Evolutionary conservation across 2,113 vertebrate genomes (phyloP), one percentile per base, ranked within the genome.

Genomic region (Misgurnus mizolepis): DNA sequence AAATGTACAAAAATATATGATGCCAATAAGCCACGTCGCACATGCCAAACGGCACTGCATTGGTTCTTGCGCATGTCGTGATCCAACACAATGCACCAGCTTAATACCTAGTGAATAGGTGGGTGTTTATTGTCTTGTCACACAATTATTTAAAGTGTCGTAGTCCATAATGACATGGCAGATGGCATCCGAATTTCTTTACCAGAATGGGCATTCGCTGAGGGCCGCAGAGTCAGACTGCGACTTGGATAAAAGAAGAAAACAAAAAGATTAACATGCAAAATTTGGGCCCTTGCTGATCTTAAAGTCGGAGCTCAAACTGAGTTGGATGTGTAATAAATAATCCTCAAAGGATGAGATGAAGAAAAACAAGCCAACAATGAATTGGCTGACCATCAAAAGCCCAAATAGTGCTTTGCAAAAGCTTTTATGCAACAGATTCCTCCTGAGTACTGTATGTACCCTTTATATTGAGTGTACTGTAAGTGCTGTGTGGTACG

Each of bases 311-410:
- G 45, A 75, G 50, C 50, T 81, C 75, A 82, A 85, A 85, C 76
- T 82, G 76, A 78, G 67, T 80, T 87, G 61, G 68, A 39, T 53
- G 41, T 50, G 84, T 83, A 76, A 83, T 79, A 67, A 67, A 75
- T 83, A 83, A 88, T 84, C 85, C 85, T 27, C 80, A 78, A 22
- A 76, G 67, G 77, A 55, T 69, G 65, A 81, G 62, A 80, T 67
- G 65, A 10, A 43, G 56, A 45, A 39, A 70, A 81, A 76, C 85
- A 84, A 86, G 45, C 62, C 55, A 7, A 55, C 12, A 84, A 53
- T 82, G 81, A 5, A 73, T 76, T 70, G 58, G 43, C 58, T 34
- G 67, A 72, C 58, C 50, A 61, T 77, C 65, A 61, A 67, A 80
- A 47, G 41, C 67, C 22, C 27, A 34, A 34, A 34, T 34, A 2